Percentiles rank a stretch among this genome's conserved stretches.
phyloP scores from a whole-genome alignment of 2,113 vertebrate species.

The Mus spicilegus region DNA sequence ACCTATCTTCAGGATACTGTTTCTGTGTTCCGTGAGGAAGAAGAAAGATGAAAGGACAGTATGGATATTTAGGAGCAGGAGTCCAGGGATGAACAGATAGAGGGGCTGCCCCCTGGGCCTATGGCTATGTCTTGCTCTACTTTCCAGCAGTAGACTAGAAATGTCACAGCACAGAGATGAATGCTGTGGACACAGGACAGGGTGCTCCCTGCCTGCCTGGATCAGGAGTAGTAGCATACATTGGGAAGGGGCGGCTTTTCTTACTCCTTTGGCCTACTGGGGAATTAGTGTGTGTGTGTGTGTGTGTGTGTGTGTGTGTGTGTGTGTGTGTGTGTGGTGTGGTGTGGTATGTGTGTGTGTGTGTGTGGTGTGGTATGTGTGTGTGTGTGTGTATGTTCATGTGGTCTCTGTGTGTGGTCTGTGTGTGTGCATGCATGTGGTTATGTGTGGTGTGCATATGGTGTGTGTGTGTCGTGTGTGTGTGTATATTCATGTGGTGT shows the following conservation, averaged over 20 bases:
- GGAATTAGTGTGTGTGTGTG: neutral
- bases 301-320: neutral
- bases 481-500: neutral
- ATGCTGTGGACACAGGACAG: neutral
- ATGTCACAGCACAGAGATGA: neutral
- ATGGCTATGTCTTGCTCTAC: neutral
- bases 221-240: neutral
- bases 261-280: neutral
- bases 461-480: neutral
- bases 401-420: neutral
- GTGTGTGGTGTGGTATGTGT: neutral
- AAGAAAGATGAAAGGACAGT: neutral
- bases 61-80: neutral
- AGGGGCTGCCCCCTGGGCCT: neutral
- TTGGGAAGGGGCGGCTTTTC: neutral
- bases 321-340: neutral
- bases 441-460: neutral
- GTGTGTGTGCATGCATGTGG: neutral
- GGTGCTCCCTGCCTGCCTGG: neutral
- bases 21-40: neutral
- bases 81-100: neutral
- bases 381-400: neutral
- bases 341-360: neutral
- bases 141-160: neutral
- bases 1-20: neutral